Percentiles rank a stretch among this genome's conserved stretches.
Conservation (phyloP, 1,140 invertebrate genomes). For the Tetraneura akinire region DNA sequence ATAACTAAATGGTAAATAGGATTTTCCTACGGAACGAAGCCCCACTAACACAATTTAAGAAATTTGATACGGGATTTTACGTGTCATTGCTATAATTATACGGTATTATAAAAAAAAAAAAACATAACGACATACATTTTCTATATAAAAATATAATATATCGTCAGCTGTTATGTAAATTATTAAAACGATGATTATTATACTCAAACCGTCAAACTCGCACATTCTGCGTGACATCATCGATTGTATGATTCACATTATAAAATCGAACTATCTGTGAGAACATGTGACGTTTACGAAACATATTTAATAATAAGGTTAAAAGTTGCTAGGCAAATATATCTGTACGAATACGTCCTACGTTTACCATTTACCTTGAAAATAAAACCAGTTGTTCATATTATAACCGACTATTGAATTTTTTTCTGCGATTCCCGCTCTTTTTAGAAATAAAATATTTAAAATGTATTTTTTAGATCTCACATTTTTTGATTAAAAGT, state of each 20-base stretch:
- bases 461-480: constrained; percentile 17
- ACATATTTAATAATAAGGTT: neutral
- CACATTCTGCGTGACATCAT: constrained; percentile 24
- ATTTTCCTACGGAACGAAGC: neutral
- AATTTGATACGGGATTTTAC: neutral
- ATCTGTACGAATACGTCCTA: no score
- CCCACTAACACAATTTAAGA: neutral
- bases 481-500: constrained; percentile 30
- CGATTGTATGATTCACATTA: constrained; percentile 7
- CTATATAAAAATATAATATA: neutral
- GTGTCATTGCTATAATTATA: neutral
- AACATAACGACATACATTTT: neutral
- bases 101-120: no score
- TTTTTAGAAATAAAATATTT: neutral
- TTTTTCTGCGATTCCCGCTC: constrained; percentile 13
- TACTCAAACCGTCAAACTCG: neutral
- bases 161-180: constrained; percentile 5
- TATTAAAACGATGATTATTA: neutral
- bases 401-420: neutral
- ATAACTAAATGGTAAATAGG: neutral
- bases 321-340: neutral
- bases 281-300: neutral
- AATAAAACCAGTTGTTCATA: constrained; percentile 19
- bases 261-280: neutral
- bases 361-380: constrained; percentile 23